Conservation (phyloP, 1,140 invertebrate species). For the Cyclargus thomasi region DNA sequence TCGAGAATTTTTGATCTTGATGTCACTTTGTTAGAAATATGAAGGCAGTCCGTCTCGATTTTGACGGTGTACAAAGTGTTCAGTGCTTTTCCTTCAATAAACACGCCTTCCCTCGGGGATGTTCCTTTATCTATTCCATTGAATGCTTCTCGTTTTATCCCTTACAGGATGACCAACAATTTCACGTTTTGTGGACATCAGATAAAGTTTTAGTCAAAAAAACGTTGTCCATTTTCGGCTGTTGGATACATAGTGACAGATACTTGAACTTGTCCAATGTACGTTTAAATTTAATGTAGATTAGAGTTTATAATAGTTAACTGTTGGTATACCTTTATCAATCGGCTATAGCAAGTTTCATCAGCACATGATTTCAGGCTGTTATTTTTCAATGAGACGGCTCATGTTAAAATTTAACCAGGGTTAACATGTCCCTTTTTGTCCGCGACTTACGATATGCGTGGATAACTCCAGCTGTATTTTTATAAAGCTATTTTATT, state of each 20-base stretch:
- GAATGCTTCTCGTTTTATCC: conserved; percentile 22
- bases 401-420: too few relatives aligned
- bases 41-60: neutral
- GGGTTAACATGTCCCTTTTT: neutral
- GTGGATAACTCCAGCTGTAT: neutral
- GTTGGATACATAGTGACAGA: too few relatives aligned
- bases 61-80: conserved; percentile 7
- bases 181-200: neutral
- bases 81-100: conserved; percentile 23
- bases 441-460: neutral
- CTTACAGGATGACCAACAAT: neutral
- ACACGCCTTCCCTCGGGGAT: conserved; percentile 22
- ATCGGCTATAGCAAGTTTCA: too few relatives aligned
- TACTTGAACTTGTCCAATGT: too few relatives aligned
- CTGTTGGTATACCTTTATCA: too few relatives aligned
- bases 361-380: too few relatives aligned
- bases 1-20: neutral
- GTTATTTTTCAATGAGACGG: too few relatives aligned
- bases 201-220: too few relatives aligned
- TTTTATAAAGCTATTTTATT: conserved; percentile 21
- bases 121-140: conserved; percentile 23
- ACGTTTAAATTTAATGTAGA: too few relatives aligned
- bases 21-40: neutral
- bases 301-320: too few relatives aligned
- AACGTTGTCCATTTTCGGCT: too few relatives aligned